Conservation (phyloP, 1,140 invertebrate species). For the Stratiolaelaps scimitus region DNA sequence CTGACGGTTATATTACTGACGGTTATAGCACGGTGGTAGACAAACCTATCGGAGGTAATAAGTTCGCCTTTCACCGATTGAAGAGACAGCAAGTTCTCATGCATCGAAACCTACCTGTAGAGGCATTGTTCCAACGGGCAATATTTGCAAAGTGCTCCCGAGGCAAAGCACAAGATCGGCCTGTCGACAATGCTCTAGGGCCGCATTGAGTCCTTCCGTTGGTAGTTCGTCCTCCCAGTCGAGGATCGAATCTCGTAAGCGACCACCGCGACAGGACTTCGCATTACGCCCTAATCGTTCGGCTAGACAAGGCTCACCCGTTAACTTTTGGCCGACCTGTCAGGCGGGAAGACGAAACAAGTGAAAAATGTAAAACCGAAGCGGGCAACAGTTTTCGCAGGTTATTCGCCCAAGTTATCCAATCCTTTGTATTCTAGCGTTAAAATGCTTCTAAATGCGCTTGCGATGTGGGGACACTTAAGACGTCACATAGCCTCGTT, state of each 20-base stretch:
- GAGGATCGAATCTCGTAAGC: conserved; percentile 78
- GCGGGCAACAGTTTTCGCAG: no score
- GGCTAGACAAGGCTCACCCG: conserved; percentile 59
- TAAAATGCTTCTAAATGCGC: no score
- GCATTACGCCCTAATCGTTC: conserved; percentile 43
- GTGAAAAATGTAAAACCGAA: no score
- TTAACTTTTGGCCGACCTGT: conserved; percentile 69
- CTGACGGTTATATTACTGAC: no score
- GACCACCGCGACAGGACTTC: conserved; percentile 47
- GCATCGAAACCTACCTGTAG: conserved; percentile 51
- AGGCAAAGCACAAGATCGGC: conserved; percentile 84
- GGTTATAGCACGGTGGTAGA: no score
- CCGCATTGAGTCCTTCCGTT: conserved; percentile 68
- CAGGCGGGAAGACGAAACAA: conserved; percentile 47
- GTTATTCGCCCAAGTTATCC: no score
- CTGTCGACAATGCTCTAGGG: conserved; percentile 69
- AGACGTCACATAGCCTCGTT: no score
- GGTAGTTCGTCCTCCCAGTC: conserved; percentile 96
- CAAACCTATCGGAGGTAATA: no score
- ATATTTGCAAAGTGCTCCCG: conserved; percentile 91
- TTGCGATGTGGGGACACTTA: no score
- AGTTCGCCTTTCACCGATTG: no score
- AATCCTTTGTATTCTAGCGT: no score
- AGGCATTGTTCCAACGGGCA: conserved; percentile 89
- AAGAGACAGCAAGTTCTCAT: no score